Evolutionary conservation across 2,113 vertebrate genomes (phyloP).

Genomic region (Synchiropus splendidus): DNA sequence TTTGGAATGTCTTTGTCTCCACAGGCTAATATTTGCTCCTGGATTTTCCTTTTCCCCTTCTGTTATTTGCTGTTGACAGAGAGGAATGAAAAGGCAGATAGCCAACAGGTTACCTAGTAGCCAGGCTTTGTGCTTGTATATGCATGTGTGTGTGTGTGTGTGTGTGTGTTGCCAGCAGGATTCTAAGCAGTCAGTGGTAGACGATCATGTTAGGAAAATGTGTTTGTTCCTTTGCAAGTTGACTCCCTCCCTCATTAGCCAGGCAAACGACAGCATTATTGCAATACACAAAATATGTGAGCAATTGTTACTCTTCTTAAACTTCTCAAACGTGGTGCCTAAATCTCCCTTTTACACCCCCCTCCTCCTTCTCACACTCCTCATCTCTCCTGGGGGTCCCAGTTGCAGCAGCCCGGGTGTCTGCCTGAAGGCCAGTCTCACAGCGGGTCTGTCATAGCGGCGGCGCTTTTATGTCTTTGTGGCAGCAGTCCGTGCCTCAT

Average conservation of each 20-base stretch:
- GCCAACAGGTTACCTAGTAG: constrained; percentile 62
- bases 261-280: not conserved
- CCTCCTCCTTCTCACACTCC: constrained; percentile 9
- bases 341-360: constrained; percentile 17
- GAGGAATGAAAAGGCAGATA: constrained; percentile 57
- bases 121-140: constrained; percentile 25
- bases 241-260: constrained; percentile 19
- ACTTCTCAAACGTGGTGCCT: constrained; percentile 30
- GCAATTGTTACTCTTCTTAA: not conserved
- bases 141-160: constrained; percentile 1
- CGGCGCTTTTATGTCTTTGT: constrained; percentile 64
- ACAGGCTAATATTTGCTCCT: constrained; percentile 64
- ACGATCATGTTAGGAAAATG: no score
- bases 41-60: constrained; percentile 53
- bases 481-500: constrained; percentile 41
- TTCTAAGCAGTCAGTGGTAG: constrained; percentile 45
- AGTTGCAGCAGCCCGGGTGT: constrained; percentile 41
- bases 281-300: constrained; percentile 3
- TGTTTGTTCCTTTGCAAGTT: no score
- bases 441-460: constrained; percentile 39
- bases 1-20: constrained; percentile 66
- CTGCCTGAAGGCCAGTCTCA: constrained; percentile 53
- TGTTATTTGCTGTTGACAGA: constrained; percentile 59
- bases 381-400: constrained; percentile 23
- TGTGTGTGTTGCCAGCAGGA: constrained; percentile 21